phyloP scores from a whole-genome alignment of 2,113 vertebrate species.

The Clinocottus analis region DNA sequence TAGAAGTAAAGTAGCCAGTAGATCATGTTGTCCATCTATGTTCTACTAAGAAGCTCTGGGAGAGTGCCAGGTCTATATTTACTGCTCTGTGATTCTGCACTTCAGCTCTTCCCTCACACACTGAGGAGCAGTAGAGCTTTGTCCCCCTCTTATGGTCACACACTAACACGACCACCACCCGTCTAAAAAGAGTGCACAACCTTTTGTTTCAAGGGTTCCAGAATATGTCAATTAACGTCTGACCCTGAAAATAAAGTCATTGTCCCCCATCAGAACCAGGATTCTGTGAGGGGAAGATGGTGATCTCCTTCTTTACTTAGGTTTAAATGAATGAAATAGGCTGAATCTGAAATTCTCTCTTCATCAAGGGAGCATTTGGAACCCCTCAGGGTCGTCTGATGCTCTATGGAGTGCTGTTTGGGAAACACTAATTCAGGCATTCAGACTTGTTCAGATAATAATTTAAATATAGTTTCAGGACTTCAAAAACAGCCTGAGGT shows the following conservation, averaged over 20 bases:
- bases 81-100: background rate
- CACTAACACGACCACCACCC: background rate
- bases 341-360: background rate
- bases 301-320: background rate
- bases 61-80: background rate
- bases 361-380: background rate
- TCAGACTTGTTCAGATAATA: background rate
- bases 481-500: background rate
- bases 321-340: background rate
- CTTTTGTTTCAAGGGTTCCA: background rate
- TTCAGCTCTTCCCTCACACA: background rate
- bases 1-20: background rate
- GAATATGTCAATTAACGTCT: background rate
- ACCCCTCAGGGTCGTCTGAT: background rate
- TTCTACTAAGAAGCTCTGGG: background rate
- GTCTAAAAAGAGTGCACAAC: background rate
- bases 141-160: constrained; percentile 60
- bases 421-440: background rate
- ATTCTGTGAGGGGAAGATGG: background rate
- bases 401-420: background rate
- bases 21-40: background rate
- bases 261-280: too few species aligned
- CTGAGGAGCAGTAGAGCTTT: constrained; percentile 9
- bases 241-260: background rate
- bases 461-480: background rate